Conservation (phyloP, 2,113 vertebrate genomes). For the Menidia beryllina region DNA sequence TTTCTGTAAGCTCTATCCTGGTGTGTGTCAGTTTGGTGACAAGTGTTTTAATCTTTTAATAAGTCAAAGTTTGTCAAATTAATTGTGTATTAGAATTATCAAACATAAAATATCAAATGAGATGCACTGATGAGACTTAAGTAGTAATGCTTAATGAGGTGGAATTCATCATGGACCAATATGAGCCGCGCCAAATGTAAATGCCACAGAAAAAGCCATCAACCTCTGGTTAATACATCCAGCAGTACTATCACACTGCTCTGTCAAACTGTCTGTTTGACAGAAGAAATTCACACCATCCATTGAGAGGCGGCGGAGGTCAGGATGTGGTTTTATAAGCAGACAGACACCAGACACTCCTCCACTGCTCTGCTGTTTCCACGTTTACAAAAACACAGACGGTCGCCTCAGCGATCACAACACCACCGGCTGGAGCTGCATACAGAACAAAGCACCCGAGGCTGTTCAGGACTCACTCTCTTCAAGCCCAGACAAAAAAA, state of each 20-base stretch:
- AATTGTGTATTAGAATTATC: conserved; percentile 1
- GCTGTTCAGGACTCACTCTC: background rate
- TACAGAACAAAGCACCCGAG: background rate
- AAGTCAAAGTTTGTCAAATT: background rate
- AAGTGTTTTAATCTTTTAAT: conserved; percentile 21
- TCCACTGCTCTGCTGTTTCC: conserved; percentile 42
- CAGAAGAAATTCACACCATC: conserved; percentile 67
- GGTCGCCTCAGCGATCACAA: conserved; percentile 50
- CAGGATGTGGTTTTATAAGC: conserved; percentile 43
- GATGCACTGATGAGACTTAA: background rate
- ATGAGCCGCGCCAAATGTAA: conserved; percentile 7
- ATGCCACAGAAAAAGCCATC: background rate
- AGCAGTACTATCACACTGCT: background rate
- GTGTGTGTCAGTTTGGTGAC: background rate
- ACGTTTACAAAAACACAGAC: conserved; percentile 41
- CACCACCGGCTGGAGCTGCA: conserved; percentile 14
- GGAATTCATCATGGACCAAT: background rate
- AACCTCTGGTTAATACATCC: background rate
- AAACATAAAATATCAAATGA: background rate
- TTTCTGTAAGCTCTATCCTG: conserved; percentile 10
- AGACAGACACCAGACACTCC: conserved; percentile 59
- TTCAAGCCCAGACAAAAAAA: background rate
- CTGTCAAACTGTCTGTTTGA: conserved; percentile 36
- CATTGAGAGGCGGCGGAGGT: conserved; percentile 28
- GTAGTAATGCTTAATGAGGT: background rate